These are phyloP conservation scores for Drosophila tani DNA, from an alignment of 1,140 invertebrate genomes.

Conservation along the genomic window DNA sequence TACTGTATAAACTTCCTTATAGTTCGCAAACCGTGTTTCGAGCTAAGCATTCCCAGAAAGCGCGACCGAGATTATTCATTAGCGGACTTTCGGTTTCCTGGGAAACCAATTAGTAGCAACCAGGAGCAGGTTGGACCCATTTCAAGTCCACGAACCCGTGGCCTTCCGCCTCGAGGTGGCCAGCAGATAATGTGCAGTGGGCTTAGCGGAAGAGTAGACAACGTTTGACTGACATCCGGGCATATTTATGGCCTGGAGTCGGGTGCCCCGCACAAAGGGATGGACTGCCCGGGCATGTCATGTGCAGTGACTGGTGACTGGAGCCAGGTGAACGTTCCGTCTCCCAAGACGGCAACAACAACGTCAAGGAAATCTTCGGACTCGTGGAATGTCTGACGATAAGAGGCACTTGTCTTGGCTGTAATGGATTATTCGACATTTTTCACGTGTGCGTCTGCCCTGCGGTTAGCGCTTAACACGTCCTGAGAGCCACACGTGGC, in stretches of 20 bases:
- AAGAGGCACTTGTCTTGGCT: conserved; percentile 45
- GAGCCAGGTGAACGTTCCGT: neutral
- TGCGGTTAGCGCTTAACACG: conserved; percentile 49
- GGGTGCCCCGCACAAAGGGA: conserved; percentile 1
- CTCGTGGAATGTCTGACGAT: conserved; percentile 39
- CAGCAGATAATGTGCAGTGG: conserved; percentile 21
- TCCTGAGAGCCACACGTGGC: conserved; percentile 59
- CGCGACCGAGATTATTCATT: conserved; percentile 24
- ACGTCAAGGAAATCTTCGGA: neutral
- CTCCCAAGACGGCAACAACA: neutral
- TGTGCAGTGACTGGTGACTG: conserved; percentile 32
- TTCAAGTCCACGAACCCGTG: conserved; percentile 13
- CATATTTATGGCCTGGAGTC: conserved; percentile 22
- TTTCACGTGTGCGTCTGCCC: conserved; percentile 51
- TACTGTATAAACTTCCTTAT: neutral
- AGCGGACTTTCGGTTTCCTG: conserved; percentile 1
- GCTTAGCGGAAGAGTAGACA: conserved; percentile 17
- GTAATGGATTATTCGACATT: conserved; percentile 73
- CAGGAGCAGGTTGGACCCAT: neutral
- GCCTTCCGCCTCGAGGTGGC: conserved; percentile 3
- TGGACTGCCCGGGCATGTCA: conserved; percentile 20
- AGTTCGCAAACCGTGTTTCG: neutral
- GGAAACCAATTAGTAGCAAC: conserved; percentile 31
- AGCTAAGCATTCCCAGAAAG: neutral
- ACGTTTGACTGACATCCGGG: conserved; percentile 35